Percentiles rank a stretch among this genome's conserved stretches.
Evolutionary conservation across 2,797 vertebrate genomes (phyloP).

Genomic region (Sus cebifrons): DNA sequence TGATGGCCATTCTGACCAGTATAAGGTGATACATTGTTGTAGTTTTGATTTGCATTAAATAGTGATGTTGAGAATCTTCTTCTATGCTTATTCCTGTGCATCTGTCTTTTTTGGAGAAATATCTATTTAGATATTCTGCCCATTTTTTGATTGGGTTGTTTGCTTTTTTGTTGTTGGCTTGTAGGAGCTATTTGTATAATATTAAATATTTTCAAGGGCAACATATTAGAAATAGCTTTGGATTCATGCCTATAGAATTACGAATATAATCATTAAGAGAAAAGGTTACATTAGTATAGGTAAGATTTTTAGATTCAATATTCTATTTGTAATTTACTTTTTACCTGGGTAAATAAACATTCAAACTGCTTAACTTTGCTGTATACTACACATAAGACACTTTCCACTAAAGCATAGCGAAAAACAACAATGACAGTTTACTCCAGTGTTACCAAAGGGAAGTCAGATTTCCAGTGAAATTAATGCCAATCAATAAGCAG

Average conservation of each 20-base stretch:
- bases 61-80: too few species aligned
- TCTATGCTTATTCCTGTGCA: too few species aligned
- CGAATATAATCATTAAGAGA: slow-evolving; percentile 82
- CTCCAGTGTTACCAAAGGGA: not conserved
- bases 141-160: too few species aligned
- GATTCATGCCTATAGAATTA: slow-evolving; percentile 47
- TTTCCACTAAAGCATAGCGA: slow-evolving; percentile 58
- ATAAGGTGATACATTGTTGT: too few species aligned
- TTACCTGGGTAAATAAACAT: not conserved
- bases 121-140: too few species aligned
- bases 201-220: not conserved
- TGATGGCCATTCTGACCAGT: too few species aligned
- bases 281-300: slow-evolving; percentile 86
- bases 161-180: too few species aligned
- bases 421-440: slow-evolving; percentile 51
- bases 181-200: not conserved
- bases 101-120: too few species aligned
- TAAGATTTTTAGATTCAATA: slow-evolving; percentile 82
- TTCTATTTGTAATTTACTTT: slow-evolving; percentile 66
- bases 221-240: not conserved
- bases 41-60: too few species aligned
- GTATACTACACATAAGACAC: not conserved
- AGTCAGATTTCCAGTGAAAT: slow-evolving; percentile 43
- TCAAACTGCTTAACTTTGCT: slow-evolving; percentile 27
- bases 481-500: not conserved